These are phyloP conservation scores for Malthinus flaveolus DNA, from an alignment of 2,888 invertebrate species.

Conservation along the genomic window DNA sequence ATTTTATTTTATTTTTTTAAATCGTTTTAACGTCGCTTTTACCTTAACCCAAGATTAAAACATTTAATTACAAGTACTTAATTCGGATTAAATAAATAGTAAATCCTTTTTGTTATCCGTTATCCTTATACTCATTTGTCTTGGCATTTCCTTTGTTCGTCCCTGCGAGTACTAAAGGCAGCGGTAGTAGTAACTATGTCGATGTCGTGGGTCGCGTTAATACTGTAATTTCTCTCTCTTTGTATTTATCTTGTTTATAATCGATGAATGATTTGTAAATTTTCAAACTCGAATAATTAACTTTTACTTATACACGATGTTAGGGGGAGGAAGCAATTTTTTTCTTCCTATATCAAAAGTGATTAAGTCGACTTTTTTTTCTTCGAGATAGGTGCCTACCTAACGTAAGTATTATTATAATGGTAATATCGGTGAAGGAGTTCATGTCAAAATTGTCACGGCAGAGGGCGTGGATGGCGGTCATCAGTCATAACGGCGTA, in stretches of 20 bases:
- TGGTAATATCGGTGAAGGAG: slow-evolving; percentile 25
- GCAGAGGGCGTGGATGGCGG: slow-evolving; percentile 52
- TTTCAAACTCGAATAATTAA: slow-evolving; percentile 21
- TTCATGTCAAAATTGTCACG: slow-evolving; percentile 49
- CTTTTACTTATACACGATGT: slow-evolving; percentile 15
- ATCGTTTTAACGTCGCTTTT: background rate
- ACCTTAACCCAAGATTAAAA: no score
- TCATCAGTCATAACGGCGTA: slow-evolving; percentile 53
- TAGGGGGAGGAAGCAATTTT: background rate
- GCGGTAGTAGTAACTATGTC: slow-evolving; percentile 20
- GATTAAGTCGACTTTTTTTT: background rate
- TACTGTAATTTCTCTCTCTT: slow-evolving; percentile 20
- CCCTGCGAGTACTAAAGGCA: slow-evolving; percentile 12
- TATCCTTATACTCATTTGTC: slow-evolving; percentile 14
- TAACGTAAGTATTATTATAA: slow-evolving; percentile 20
- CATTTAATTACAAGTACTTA: no score
- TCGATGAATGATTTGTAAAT: slow-evolving; percentile 28
- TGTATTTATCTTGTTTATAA: slow-evolving; percentile 26
- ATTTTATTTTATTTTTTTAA: slow-evolving; percentile 18
- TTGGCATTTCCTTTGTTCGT: slow-evolving; percentile 24
- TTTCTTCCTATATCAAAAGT: background rate
- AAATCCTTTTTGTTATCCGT: slow-evolving; percentile 19
- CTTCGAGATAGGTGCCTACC: slow-evolving; percentile 1
- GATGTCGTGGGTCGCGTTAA: slow-evolving; percentile 19
- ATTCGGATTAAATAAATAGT: background rate